Evolutionary conservation across 2,888 invertebrate species (phyloP), one percentile per base, ranked within the genome.

Genomic region (Thalpophila matura): DNA sequence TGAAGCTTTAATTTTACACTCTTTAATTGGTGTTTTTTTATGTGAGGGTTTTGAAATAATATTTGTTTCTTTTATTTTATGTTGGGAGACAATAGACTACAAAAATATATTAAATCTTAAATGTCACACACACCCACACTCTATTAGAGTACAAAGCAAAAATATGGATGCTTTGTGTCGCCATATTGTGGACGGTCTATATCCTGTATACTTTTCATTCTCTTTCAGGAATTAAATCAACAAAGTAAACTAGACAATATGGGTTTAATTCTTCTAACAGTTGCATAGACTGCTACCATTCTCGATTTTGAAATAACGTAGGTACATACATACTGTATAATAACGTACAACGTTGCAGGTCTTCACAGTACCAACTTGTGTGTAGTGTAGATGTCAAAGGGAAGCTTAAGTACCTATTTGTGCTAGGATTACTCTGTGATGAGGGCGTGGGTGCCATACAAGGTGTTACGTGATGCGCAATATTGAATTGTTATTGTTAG

Each of bases 381-480:
- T 18, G 16, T 20, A 6, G 33, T 18, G 16, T 20, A 6, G n/a
- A 9, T 20, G 16, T 35, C 43, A 67, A 40, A 40, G 59, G 4
- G 6, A 33, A 22, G 59, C 37, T 45, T 45, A 62, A n/a, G 26
- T 57, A 16, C 26, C n/a, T n/a, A n/a, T n/a, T 38, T 68, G 7
- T 31, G 27, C 7, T 16, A 46, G 33, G 46, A 68, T 68, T 63
- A 69, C 18, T 4, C 18, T 9, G 33, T 20, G 63, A 46, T 18
- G 40, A 46, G 7, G 69, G 46, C 29, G 14, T 18, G 7, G 69
- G 46, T 33, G 14, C 22, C 4, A 6, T 10, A 16, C 20, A 42
- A 54, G 26, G 9, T 24, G 24, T 6, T 12, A 59, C 24, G 20
- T 43, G 24, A 40, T 22, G 4, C 20, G 10, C 5, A 31, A 6